phyloP scores from a whole-genome alignment of 2,797 vertebrate genomes.

The Mus spretus region DNA sequence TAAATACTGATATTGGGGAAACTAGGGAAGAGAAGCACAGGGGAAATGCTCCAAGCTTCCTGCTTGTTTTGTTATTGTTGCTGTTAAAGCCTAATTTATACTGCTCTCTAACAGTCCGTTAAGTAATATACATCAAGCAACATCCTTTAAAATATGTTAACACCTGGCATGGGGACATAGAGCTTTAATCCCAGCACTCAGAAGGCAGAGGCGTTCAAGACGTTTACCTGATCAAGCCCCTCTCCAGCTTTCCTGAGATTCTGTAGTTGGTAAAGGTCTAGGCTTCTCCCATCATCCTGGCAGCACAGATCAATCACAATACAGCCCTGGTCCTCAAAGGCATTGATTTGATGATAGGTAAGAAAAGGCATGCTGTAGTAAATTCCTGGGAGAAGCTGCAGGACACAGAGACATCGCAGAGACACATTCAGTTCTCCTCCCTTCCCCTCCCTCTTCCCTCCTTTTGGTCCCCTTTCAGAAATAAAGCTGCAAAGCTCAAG shows the following conservation, averaged over 20 bases:
- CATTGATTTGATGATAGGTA: conserved; percentile 97
- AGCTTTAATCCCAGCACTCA: not conserved
- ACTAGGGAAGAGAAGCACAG: not conserved
- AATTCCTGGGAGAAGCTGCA: conserved; percentile 89
- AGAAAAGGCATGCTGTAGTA: conserved; percentile 91
- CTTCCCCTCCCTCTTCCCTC: not conserved
- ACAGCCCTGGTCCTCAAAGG: conserved; percentile 94
- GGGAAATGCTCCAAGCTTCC: not conserved
- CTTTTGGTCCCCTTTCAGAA: conserved; percentile 25
- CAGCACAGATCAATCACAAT: conserved; percentile 95
- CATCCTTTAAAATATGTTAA: not conserved
- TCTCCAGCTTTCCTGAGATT: conserved; percentile 94
- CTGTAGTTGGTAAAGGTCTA: conserved; percentile 92
- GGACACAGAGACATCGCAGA: not conserved
- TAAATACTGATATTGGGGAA: not conserved
- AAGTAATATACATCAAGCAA: not conserved
- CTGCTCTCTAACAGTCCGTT: not conserved
- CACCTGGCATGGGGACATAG: no score
- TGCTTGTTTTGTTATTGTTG: not conserved
- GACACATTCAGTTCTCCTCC: not conserved
- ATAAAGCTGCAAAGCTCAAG: conserved; percentile 6
- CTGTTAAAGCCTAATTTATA: not conserved
- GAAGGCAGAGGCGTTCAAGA: not conserved
- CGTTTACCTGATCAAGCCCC: conserved; percentile 85
- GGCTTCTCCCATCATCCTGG: conserved; percentile 90